Base-by-base conservation (phyloP, 2,888 invertebrate genomes). In the Volucella inanis region DNA sequence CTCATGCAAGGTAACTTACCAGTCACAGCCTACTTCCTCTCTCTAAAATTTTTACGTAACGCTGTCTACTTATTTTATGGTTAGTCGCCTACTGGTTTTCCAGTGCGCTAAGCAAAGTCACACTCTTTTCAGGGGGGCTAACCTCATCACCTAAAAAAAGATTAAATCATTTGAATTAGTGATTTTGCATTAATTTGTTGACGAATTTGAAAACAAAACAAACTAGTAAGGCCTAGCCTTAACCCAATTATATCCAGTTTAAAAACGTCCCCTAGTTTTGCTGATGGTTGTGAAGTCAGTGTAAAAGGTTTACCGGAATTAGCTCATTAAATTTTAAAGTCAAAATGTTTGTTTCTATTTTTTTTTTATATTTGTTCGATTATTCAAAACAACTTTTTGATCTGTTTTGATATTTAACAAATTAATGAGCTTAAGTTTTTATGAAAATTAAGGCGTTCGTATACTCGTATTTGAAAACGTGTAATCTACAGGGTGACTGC, bases 1-100 rank as follows among this genome's bases (percentile, higher is more conserved):
- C 93, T 95, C 96, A 3, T 97, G 97, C 90, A 95, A 96, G 89
- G 96, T 92, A 88, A 88, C 68, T 79, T 6, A 31, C 31, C 31
- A 31, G 31, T 6, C 4, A 31, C 31, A 31, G 31, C 22, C 0
- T 45, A 57, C 12, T 47, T 38, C 45, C 31, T 68, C 15, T 31
- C 9, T 61, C 10, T 38, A 11, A 22, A 39, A 39, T 12, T 39
- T 39, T 49, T 71, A 39, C 15, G 8, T 59, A 31, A 11, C 12
- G 43, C 22, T 68, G 11, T 41, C 8, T 15, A 41, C 4, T 11
- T 15, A n/a, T 47, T 12, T 45, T 52, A 50, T 11, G 15, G 22
- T 14, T 38, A 50, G 71, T 11, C 12, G 9, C 6, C 31, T 61
- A 38, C 38, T 14, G 12, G 39, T 15, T 50, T 70, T 59, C 22